These are phyloP conservation scores for Botrylloides violaceus DNA, from an alignment of 23 tunicate genomes.

Conservation along the genomic window DNA sequence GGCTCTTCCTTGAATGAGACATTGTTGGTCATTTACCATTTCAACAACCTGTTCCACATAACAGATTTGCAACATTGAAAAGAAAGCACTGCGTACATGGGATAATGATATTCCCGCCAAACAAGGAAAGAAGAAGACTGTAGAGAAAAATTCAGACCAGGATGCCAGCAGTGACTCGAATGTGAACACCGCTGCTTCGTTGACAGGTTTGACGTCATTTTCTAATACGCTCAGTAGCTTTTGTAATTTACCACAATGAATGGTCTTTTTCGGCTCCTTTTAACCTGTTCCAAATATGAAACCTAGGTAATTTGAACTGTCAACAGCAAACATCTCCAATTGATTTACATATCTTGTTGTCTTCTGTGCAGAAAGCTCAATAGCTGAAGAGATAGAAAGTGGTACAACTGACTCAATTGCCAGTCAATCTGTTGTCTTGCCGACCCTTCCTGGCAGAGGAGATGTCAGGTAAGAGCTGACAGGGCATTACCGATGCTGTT, in stretches of 20 bases:
- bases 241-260: too few relatives aligned
- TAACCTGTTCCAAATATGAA: too few relatives aligned
- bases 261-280: too few relatives aligned
- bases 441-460: not conserved
- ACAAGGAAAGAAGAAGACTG: not conserved
- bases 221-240: not conserved
- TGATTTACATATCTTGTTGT: too few relatives aligned
- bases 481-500: too few relatives aligned
- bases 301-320: too few relatives aligned
- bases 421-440: conserved; percentile 10
- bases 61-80: conserved; percentile 59
- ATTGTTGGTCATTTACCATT: too few relatives aligned
- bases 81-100: conserved; percentile 62
- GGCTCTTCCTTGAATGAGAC: too few relatives aligned
- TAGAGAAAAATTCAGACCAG: not conserved
- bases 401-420: not conserved
- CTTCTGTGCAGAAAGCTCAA: conserved; percentile 32
- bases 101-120: not conserved
- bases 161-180: not conserved
- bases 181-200: not conserved
- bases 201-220: not conserved
- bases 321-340: too few relatives aligned
- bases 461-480: not conserved
- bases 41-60: not conserved
- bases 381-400: conserved; percentile 29